phyloP scores from a whole-genome alignment of 2,113 vertebrate genomes.

The Nannobrachium achirus region DNA sequence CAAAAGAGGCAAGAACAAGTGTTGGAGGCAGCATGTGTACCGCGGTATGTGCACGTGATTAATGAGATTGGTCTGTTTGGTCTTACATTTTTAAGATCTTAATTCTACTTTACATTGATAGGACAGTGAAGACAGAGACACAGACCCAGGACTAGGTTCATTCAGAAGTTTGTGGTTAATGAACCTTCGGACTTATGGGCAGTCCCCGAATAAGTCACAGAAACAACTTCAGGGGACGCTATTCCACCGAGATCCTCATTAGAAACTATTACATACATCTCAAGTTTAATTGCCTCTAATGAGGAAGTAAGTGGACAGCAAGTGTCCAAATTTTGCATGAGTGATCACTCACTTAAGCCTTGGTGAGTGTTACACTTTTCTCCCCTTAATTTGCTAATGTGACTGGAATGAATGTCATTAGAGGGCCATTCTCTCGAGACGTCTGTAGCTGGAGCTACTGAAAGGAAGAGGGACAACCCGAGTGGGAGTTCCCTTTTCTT shows the following conservation, averaged over 20 bases:
- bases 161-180: too few relatives aligned
- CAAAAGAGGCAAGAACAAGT: background rate
- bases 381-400: background rate
- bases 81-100: background rate
- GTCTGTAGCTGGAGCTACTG: too few relatives aligned
- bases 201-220: background rate
- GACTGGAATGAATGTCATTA: background rate
- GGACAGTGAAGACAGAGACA: too few relatives aligned
- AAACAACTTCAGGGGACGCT: background rate
- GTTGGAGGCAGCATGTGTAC: background rate
- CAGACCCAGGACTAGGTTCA: too few relatives aligned
- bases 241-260: background rate
- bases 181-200: too few relatives aligned
- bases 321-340: background rate
- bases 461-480: too few relatives aligned
- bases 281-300: slow-evolving; percentile 18
- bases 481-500: too few relatives aligned
- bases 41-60: background rate
- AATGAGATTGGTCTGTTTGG: background rate
- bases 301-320: background rate
- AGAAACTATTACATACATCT: background rate
- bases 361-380: background rate
- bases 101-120: too few relatives aligned
- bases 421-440: too few relatives aligned
- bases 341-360: background rate